Conservation (phyloP, 1,140 invertebrate genomes). For the Lasaia peninsularis region DNA sequence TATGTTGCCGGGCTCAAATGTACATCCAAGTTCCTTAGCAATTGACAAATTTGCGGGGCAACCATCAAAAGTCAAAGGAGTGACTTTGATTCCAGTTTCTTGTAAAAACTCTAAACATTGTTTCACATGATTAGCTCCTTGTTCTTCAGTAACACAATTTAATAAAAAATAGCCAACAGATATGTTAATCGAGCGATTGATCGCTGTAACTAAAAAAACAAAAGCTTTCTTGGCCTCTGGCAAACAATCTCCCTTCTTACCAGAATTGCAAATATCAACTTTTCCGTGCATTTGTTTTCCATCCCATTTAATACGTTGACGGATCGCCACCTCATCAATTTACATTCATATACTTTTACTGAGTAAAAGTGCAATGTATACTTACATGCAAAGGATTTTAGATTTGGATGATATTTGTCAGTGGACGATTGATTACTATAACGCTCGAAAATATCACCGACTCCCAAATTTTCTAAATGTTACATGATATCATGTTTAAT, state of each 20-base stretch:
- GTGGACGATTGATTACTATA: no score
- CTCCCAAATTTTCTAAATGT: no score
- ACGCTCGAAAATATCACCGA: no score
- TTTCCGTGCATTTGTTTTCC: slow-evolving; percentile 36
- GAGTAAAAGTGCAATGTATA: neutral
- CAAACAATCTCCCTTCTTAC: slow-evolving; percentile 31
- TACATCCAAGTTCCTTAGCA: slow-evolving; percentile 29
- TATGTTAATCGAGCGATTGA: slow-evolving; percentile 48
- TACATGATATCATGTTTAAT: no score
- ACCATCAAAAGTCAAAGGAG: slow-evolving; percentile 46
- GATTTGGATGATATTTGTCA: no score
- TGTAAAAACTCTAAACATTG: slow-evolving; percentile 32
- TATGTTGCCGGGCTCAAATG: slow-evolving; percentile 15
- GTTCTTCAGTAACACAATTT: slow-evolving; percentile 19
- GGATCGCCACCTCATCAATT: slow-evolving; percentile 59
- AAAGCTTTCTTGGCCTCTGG: slow-evolving; percentile 46
- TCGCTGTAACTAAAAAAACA: slow-evolving; percentile 40
- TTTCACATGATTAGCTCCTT: slow-evolving; percentile 30
- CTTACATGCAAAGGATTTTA: no score
- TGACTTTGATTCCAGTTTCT: slow-evolving; percentile 32
- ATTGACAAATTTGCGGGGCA: slow-evolving; percentile 35
- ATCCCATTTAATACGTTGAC: slow-evolving; percentile 44
- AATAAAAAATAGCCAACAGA: slow-evolving; percentile 37
- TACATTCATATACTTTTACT: slow-evolving; percentile 6
- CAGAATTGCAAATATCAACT: slow-evolving; percentile 41